Evolutionary conservation across 35 echinoderm and acorn worm genomes (phyloP).

Genomic region (Lytechinus pictus): DNA sequence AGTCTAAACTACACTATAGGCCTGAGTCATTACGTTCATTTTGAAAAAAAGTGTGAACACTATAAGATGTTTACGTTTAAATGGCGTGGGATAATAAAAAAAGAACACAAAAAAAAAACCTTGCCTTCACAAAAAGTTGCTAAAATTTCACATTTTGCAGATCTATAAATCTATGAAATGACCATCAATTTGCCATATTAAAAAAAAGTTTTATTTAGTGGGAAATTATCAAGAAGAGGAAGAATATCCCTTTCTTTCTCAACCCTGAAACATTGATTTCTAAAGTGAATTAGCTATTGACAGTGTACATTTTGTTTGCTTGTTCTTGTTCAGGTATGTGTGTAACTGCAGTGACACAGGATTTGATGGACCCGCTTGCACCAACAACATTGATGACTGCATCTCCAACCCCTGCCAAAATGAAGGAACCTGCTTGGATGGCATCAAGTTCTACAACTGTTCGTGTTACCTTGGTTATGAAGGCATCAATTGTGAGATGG

Average conservation of each 20-base stretch:
- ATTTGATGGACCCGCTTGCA: slow-evolving; percentile 63
- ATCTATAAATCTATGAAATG: too few relatives aligned
- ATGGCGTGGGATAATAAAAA: too few relatives aligned
- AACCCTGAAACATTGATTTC: background rate
- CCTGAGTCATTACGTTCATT: too few relatives aligned
- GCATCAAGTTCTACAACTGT: slow-evolving; percentile 74
- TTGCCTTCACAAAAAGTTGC: too few relatives aligned
- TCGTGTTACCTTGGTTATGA: slow-evolving; percentile 69
- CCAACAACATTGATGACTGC: slow-evolving; percentile 84
- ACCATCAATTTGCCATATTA: too few relatives aligned
- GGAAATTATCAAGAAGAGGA: too few relatives aligned
- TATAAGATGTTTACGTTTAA: too few relatives aligned
- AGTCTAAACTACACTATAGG: too few relatives aligned
- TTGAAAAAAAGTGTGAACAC: too few relatives aligned
- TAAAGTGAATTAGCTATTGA: background rate
- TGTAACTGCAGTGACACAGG: slow-evolving; percentile 82
- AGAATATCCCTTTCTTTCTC: background rate
- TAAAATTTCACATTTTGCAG: too few relatives aligned
- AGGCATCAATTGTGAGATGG: slow-evolving; percentile 59
- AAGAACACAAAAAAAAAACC: too few relatives aligned
- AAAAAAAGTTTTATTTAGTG: too few relatives aligned
- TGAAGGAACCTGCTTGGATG: slow-evolving; percentile 68
- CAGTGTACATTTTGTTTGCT: background rate
- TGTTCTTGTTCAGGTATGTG: slow-evolving; percentile 61
- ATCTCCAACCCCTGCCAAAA: slow-evolving; percentile 58